These are phyloP conservation scores for Metalampra italica DNA, from an alignment of 2,888 invertebrate genomes.

Conservation along the genomic window DNA sequence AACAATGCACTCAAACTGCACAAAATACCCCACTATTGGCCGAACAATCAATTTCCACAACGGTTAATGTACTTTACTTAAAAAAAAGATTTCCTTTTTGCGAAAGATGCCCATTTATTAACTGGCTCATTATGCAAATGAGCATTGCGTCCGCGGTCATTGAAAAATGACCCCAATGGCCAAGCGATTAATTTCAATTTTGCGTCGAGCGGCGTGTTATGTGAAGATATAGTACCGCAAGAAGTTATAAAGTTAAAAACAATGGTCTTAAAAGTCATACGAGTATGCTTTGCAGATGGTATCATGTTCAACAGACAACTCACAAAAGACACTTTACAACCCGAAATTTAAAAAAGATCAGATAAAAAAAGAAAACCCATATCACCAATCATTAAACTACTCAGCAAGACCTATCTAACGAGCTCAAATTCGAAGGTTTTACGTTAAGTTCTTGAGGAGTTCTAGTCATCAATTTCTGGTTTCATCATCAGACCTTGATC, in stretches of 20 bases:
- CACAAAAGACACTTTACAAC: too few relatives aligned
- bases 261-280: slow-evolving; percentile 4
- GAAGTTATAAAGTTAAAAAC: slow-evolving; percentile 3
- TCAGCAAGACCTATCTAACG: too few relatives aligned
- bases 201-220: slow-evolving; percentile 10
- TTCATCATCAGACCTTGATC: too few relatives aligned
- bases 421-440: too few relatives aligned
- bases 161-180: slow-evolving; percentile 35
- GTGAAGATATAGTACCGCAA: neutral
- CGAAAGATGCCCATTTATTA: slow-evolving; percentile 38
- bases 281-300: neutral
- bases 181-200: slow-evolving; percentile 35
- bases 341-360: too few relatives aligned
- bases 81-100: slow-evolving; percentile 14
- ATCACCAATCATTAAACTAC: too few relatives aligned
- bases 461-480: too few relatives aligned
- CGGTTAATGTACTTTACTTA: slow-evolving; percentile 25
- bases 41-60: slow-evolving; percentile 30
- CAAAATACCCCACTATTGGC: slow-evolving; percentile 23
- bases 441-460: too few relatives aligned
- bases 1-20: slow-evolving; percentile 19
- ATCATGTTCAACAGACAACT: neutral
- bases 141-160: slow-evolving; percentile 16
- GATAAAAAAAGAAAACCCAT: too few relatives aligned
- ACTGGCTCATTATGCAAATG: slow-evolving; percentile 49